Conservation (phyloP, 2,113 vertebrate species). For the Pampusana beccarii region DNA sequence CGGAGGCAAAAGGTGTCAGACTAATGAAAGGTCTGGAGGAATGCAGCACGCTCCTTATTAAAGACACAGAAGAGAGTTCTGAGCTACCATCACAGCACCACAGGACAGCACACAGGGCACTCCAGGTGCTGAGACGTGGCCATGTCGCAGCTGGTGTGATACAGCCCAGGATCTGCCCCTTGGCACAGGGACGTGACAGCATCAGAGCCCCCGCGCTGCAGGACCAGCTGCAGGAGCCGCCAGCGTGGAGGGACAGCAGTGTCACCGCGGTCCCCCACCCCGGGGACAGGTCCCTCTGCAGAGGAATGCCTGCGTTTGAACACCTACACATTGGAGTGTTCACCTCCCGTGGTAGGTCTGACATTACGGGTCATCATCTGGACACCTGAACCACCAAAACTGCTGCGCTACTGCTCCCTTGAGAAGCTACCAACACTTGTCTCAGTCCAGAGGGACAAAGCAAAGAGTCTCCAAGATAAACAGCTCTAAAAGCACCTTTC, state of each 20-base stretch:
- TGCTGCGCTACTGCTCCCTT: background rate
- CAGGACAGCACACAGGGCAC: background rate
- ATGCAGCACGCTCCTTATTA: background rate
- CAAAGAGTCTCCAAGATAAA: background rate
- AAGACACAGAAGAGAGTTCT: background rate
- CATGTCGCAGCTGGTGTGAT: background rate
- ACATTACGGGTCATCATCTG: background rate
- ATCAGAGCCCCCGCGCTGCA: background rate
- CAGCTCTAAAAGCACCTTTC: background rate
- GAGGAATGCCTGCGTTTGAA: background rate
- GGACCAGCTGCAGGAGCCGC: background rate
- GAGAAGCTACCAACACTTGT: background rate
- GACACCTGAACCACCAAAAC: background rate
- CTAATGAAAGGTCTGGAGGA: slow-evolving; percentile 61
- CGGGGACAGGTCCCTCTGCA: rapidly evolving
- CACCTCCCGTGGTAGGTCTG: background rate
- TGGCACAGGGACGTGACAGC: rapidly evolving
- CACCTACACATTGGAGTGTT: background rate
- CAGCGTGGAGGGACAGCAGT: background rate
- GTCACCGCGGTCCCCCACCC: background rate
- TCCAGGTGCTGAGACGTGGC: rapidly evolving
- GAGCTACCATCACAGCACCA: background rate
- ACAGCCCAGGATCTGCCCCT: background rate
- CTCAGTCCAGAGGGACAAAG: background rate
- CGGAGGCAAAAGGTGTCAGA: background rate